A percentile compares a stretch with the other conserved stretches of the same genome.
These are phyloP conservation scores for Vireo altiloquus DNA, from an alignment of 2,113 vertebrate species.

Conservation along the genomic window DNA sequence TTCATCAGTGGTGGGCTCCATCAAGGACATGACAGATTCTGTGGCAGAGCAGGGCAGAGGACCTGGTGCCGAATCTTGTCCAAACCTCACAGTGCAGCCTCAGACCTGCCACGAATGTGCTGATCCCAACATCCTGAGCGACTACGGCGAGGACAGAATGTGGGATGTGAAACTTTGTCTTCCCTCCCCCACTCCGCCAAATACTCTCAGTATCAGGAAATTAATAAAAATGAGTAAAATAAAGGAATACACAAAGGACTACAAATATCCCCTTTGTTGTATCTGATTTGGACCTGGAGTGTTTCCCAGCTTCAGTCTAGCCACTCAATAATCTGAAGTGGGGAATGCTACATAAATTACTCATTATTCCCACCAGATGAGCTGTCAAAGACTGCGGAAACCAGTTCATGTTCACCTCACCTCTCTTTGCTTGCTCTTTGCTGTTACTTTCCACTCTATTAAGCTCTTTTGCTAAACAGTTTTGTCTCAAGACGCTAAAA, in stretches of 20 bases:
- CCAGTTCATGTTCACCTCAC: conserved; percentile 26
- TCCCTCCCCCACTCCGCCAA: background rate
- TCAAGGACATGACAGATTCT: background rate
- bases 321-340: conserved; percentile 44
- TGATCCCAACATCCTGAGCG: background rate
- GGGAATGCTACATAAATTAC: conserved; percentile 55
- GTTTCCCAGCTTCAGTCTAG: conserved; percentile 58
- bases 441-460: conserved; percentile 1
- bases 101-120: background rate
- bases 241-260: conserved; percentile 45
- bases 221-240: conserved; percentile 54
- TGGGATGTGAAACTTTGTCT: conserved; percentile 3
- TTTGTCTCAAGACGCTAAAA: background rate
- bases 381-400: conserved; percentile 50
- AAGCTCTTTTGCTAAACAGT: conserved; percentile 4
- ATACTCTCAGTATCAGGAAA: conserved; percentile 45
- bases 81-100: fast-evolving
- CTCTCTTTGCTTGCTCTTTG: background rate
- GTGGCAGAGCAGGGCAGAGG: background rate
- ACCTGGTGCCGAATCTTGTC: background rate
- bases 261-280: conserved; percentile 44
- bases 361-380: conserved; percentile 52
- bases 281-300: conserved; percentile 50
- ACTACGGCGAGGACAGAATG: background rate
- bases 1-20: background rate